Percentiles rank a stretch among this genome's conserved stretches.
phyloP scores from a whole-genome alignment of 30 jellyfish, hydroid and myxozoan genomes.

The Cassiopea andromeda region DNA sequence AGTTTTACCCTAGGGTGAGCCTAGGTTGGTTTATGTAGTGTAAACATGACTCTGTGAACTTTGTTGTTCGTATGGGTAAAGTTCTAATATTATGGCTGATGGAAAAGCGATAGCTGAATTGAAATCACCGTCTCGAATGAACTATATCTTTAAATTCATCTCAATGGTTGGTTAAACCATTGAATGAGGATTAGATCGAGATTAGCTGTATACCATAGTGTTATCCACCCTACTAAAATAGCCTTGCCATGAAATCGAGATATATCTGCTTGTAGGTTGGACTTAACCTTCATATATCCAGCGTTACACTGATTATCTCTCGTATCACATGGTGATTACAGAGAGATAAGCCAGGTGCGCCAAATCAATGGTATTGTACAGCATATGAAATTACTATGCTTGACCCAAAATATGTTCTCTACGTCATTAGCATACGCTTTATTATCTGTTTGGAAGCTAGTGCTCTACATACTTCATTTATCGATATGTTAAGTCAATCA shows the following conservation, averaged over 20 bases:
- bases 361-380: background rate
- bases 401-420: too few species aligned
- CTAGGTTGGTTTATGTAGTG: too few species aligned
- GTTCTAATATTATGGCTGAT: background rate
- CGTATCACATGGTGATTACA: background rate
- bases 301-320: background rate
- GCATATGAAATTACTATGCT: background rate
- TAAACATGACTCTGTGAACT: too few species aligned
- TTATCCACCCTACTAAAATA: slow-evolving; percentile 41
- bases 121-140: background rate
- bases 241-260: slow-evolving; percentile 18
- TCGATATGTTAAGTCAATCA: background rate
- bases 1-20: too few species aligned
- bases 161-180: slow-evolving; percentile 8
- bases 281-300: background rate
- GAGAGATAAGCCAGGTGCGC: background rate
- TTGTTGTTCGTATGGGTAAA: background rate
- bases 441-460: too few species aligned
- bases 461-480: too few species aligned
- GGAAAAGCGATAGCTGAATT: background rate
- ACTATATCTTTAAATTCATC: background rate
- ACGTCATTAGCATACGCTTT: too few species aligned
- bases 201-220: background rate
- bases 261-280: background rate
- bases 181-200: slow-evolving; percentile 25